Percentiles rank a stretch among this genome's conserved stretches.
Evolutionary conservation across 2,797 vertebrate species (phyloP).

Genomic region (Schizothorax lantsangensis): DNA sequence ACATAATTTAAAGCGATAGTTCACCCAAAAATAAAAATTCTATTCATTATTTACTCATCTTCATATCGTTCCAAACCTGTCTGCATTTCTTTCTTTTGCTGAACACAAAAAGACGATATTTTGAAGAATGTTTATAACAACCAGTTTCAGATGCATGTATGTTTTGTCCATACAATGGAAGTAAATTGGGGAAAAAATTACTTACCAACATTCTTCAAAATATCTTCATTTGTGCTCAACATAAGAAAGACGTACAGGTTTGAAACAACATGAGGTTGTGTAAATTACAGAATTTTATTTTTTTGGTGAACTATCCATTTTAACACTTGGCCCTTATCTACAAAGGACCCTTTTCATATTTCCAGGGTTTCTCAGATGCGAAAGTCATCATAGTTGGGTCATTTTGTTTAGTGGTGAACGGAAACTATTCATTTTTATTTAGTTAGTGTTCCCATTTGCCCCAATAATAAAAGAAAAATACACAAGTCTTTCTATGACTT

Average conservation of each 20-base stretch:
- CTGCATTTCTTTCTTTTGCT: not conserved
- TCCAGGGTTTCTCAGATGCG: not conserved
- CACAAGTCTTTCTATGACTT: not conserved
- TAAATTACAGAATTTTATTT: no score
- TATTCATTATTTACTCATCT: not conserved
- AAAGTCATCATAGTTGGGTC: no score
- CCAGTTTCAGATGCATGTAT: not conserved
- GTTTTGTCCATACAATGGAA: not conserved
- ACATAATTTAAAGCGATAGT: not conserved
- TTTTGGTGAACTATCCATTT: no score
- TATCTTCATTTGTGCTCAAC: not conserved
- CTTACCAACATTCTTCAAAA: not conserved
- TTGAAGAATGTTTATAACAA: not conserved
- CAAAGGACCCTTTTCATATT: not conserved
- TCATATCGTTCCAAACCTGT: not conserved
- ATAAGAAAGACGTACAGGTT: not conserved
- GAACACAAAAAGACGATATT: not conserved
- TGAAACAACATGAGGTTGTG: not conserved
- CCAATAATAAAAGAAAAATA: not conserved
- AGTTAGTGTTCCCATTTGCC: not conserved
- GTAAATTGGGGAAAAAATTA: not conserved
- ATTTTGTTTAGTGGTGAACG: not conserved
- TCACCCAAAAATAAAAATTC: not conserved
- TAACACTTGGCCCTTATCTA: no score
- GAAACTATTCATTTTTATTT: not conserved